Percentiles rank a stretch among this genome's conserved stretches.
phyloP scores from a whole-genome alignment of 2,888 invertebrate genomes.

The Rotaria magnacalcarata region DNA sequence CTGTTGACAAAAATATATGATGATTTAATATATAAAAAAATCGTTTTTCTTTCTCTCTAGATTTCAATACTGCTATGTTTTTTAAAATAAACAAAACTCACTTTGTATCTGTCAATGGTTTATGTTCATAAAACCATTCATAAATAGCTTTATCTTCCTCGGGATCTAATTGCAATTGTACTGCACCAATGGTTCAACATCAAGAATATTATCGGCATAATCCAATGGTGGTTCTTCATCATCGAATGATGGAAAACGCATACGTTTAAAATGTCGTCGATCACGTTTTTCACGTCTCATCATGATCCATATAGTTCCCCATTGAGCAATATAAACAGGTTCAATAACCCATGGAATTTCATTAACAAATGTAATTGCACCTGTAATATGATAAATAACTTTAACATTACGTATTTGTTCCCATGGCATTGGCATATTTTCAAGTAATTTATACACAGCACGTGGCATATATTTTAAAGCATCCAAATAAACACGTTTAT shows the following conservation, averaged over 20 bases:
- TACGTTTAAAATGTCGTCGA: constrained; percentile 94
- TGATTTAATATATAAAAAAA: no score
- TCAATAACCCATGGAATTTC: constrained; percentile 99
- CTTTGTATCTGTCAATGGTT: constrained; percentile 69
- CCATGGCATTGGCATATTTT: constrained; percentile 99
- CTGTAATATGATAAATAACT: constrained; percentile 91
- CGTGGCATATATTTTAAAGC: constrained; percentile 99
- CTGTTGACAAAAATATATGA: no score
- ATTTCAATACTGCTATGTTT: no score
- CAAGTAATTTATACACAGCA: constrained; percentile 92
- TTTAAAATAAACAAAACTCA: no score
- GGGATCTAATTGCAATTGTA: constrained; percentile 75
- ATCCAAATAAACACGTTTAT: constrained; percentile 85
- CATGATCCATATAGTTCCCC: constrained; percentile 99
- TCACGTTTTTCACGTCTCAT: constrained; percentile 95
- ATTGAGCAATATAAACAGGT: constrained; percentile 96
- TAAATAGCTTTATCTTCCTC: constrained; percentile 73
- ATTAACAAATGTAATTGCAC: constrained; percentile 99
- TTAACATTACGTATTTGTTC: constrained; percentile 97
- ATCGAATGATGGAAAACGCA: constrained; percentile 99
- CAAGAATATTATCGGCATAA: constrained; percentile 96
- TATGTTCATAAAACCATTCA: constrained; percentile 98
- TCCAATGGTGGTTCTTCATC: constrained; percentile 99
- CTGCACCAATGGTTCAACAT: constrained; percentile 79
- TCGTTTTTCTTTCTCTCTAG: no score